Evolutionary conservation across 2,888 invertebrate species (phyloP), one percentile per base, ranked within the genome.

Genomic region (Cyclophora albipunctata): DNA sequence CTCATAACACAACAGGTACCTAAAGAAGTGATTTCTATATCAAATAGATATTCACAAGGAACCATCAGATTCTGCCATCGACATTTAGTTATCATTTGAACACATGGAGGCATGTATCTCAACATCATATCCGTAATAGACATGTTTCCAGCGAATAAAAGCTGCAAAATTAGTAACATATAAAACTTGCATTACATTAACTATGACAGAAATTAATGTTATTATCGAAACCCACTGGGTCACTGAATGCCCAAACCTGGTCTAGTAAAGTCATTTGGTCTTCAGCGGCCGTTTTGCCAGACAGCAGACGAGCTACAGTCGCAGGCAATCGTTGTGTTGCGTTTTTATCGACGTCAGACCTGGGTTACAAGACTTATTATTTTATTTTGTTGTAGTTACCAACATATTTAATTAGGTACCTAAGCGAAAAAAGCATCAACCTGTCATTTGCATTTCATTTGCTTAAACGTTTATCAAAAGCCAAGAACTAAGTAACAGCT

Each of bases 1-100:
- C 63, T 54, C 66, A 77, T 69, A 0, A 81, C 67, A 53, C 87
- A 87, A 56, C 86, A 86, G 1, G 73, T 55, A 0, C 85, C 85
- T 64, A 69, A 73, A 3, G 60, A 56, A 0, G 78, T 84, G 3
- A 79, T 35, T 40, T 75, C 63, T 47, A 71, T 75, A 3, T 60
- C 50, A 49, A 86, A 85, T 33, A 87, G 53, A 3, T 56, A 20
- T 2, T 59, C 58, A 49, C 85, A 85, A 0, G 78, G 67, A 5
- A 78, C 47, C 34, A 62, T 52, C 0, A 43, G 48, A 7, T 59
- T 52, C 47, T 76, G 73, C 73, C 78, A 82, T 34, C 79, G 70
- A 46, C 85, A 87, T 40, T 58, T 68, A 34, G 54, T 60, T 2
- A 71, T 57, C 2, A 80, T 43, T 7, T 64, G 59, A 0, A 51